phyloP scores from a whole-genome alignment of 2,113 vertebrate genomes.

The Paralichthys olivaceus region DNA sequence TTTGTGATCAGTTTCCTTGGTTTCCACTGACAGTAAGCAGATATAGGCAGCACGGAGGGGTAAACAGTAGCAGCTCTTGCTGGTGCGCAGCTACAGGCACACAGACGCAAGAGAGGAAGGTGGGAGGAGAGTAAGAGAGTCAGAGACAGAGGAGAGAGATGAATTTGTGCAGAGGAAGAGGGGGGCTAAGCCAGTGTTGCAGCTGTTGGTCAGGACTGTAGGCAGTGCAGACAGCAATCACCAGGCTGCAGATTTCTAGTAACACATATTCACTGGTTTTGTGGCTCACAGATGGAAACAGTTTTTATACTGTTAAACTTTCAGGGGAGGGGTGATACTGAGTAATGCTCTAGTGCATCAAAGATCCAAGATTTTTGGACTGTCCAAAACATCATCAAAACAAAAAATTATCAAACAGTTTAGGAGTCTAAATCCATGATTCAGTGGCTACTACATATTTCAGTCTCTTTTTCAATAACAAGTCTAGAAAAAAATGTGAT shows the following conservation, averaged over 20 bases:
- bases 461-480: not conserved
- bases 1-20: conserved; percentile 81
- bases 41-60: conserved; percentile 70
- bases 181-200: conserved; percentile 20
- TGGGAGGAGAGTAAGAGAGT: conserved; percentile 35
- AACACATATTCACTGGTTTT: conserved; percentile 9
- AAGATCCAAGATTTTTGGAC: not conserved
- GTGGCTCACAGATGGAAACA: not conserved
- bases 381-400: not conserved
- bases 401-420: not conserved
- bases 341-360: not conserved
- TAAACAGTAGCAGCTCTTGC: conserved; percentile 72
- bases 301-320: not conserved
- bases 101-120: conserved; percentile 42
- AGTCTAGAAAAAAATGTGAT: not conserved
- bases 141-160: conserved; percentile 40
- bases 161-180: conserved; percentile 26
- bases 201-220: conserved; percentile 13
- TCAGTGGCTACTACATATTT: not conserved
- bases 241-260: not conserved
- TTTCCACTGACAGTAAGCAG: conserved; percentile 82
- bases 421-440: not conserved
- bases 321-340: not conserved
- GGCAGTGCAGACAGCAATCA: conserved; percentile 11
- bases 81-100: conserved; percentile 59